Evolutionary conservation across 2,797 vertebrate genomes (phyloP), one percentile per base, ranked within the genome.

Genomic region (Mallotus villosus): DNA sequence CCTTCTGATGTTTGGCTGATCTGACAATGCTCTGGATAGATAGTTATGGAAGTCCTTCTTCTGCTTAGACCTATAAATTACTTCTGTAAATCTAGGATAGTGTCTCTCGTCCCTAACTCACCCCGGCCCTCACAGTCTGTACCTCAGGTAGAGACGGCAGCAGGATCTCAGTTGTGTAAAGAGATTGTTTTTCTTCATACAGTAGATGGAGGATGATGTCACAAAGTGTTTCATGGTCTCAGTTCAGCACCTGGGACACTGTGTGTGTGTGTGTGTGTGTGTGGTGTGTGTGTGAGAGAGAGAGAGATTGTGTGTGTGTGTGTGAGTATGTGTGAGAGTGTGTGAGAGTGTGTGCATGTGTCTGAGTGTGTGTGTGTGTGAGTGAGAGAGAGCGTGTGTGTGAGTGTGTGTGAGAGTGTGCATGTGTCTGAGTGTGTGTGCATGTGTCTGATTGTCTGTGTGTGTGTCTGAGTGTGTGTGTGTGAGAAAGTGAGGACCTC

Each of bases 141-240:
- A 5, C 46, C 21, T 46, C 11, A 46, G 34, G 34, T 64, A 11
- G 1, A 2, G 51, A 61, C 77, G 70, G 67, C 57, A 68, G 72
- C 32, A 1, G 5, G 5, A 32, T 32, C 12, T 27, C 34, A 81
- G 67, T 79, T 74, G 12, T 16, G 25, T 53, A 68, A 76, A 63
- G 80, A 49, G 46, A 49, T 49, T 49, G 46, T 16, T 11, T 6
- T 49, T 6, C 9, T 49, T 49, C 16, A 12, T 14, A 12, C 46
- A 5, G 16, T 11, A 4, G 29, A 32, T 4, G 29, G 29, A 6
- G 29, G 29, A 63, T 11, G 61, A n/a, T 37, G 8, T 63, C 61
- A 21, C 5, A 49, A 49, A 49, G 16, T 11, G 46, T 16, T 49
- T 49, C 41, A 46, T 46, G 41, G 41, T 46, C 12, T 46, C 41